These are phyloP conservation scores for Drosophila setosimentum DNA, from an alignment of 2,888 invertebrate genomes.

Conservation along the genomic window DNA sequence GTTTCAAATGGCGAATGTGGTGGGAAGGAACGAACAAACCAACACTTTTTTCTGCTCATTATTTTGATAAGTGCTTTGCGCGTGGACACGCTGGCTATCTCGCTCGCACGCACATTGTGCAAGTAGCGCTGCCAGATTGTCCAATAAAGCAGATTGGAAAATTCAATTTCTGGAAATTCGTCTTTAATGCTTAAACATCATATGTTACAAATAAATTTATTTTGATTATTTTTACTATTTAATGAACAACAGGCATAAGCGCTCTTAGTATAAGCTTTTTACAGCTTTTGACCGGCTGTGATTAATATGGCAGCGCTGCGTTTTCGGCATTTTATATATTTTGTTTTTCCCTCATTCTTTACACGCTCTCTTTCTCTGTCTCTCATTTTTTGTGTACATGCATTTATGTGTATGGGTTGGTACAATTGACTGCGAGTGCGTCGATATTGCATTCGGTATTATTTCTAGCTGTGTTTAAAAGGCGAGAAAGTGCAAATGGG, in stretches of 20 bases:
- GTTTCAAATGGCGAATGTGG: conserved; percentile 71
- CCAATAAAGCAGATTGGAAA: conserved; percentile 18
- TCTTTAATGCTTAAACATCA: neutral
- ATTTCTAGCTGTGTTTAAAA: conserved; percentile 20
- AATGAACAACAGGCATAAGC: neutral
- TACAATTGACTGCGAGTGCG: conserved; percentile 55
- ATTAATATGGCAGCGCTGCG: conserved; percentile 42
- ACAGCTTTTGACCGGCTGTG: conserved; percentile 19
- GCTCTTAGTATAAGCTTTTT: neutral
- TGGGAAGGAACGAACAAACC: conserved; percentile 67
- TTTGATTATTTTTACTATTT: neutral
- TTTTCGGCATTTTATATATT: conserved; percentile 59
- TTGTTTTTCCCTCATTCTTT: conserved; percentile 56
- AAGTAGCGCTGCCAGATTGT: conserved; percentile 44
- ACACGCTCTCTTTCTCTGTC: conserved; percentile 38
- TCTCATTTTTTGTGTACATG: conserved; percentile 55
- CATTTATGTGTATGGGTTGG: conserved; percentile 52
- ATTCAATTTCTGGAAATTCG: neutral
- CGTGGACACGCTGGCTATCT: conserved; percentile 33
- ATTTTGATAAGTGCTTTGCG: conserved; percentile 74
- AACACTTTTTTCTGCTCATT: conserved; percentile 66
- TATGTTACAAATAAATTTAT: neutral
- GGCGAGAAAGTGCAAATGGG: conserved; percentile 32
- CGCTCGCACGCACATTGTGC: conserved; percentile 43
- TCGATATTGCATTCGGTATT: conserved; percentile 49